phyloP scores from a whole-genome alignment of 1,140 invertebrate genomes.

The Ceratitis capitata region DNA sequence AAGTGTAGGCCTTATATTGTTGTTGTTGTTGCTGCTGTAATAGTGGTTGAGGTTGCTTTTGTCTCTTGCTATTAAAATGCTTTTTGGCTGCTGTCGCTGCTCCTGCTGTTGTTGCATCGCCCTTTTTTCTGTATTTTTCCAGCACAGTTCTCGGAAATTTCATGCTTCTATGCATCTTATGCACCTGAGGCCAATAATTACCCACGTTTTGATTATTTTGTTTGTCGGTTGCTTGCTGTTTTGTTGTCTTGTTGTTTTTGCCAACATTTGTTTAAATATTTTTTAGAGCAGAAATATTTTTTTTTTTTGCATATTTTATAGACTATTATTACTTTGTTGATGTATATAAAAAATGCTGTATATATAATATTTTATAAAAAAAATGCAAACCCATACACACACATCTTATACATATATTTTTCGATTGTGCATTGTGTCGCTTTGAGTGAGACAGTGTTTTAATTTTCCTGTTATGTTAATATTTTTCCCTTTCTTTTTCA shows the following conservation, averaged over 20 bases:
- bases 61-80: background rate
- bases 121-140: background rate
- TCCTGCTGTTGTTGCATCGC: background rate
- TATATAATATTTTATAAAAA: background rate
- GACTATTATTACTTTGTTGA: background rate
- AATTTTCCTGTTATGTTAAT: conserved; percentile 3
- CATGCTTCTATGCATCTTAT: conserved; percentile 33
- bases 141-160: background rate
- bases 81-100: background rate
- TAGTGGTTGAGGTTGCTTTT: conserved; percentile 17
- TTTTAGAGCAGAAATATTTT: background rate
- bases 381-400: background rate
- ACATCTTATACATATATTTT: background rate
- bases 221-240: no score
- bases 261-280: conserved; percentile 9
- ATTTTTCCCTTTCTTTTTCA: background rate
- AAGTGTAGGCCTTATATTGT: background rate
- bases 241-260: background rate
- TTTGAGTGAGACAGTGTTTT: conserved; percentile 11
- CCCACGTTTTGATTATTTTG: conserved; percentile 22
- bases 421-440: background rate
- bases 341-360: no score
- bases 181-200: conserved; percentile 41
- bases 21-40: background rate
- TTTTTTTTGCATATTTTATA: background rate